phyloP scores from a whole-genome alignment of 2,113 vertebrate genomes.

The Electrona antarctica region DNA sequence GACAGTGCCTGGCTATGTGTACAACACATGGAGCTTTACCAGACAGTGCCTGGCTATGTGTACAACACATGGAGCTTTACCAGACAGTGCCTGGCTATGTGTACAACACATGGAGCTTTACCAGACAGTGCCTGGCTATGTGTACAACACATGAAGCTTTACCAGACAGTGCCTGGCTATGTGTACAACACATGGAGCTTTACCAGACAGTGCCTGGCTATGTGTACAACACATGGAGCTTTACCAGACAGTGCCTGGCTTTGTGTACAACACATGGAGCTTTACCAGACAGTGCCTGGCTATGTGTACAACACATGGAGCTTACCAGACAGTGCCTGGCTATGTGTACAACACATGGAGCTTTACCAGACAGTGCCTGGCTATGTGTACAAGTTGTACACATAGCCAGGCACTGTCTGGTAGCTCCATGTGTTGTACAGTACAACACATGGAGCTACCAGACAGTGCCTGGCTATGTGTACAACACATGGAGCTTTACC shows the following conservation, averaged over 20 bases:
- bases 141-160: conserved; percentile 62
- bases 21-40: conserved; percentile 58
- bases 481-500: conserved; percentile 58
- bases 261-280: conserved; percentile 63
- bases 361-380: conserved; percentile 52
- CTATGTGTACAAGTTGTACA: conserved; percentile 60
- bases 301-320: conserved; percentile 61
- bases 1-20: conserved; percentile 55
- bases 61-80: conserved; percentile 61
- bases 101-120: conserved; percentile 61
- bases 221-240: conserved; percentile 64
- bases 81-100: conserved; percentile 52
- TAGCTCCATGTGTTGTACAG: no score
- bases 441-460: no score
- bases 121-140: conserved; percentile 48
- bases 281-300: conserved; percentile 49
- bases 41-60: conserved; percentile 53
- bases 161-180: conserved; percentile 46
- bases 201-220: conserved; percentile 43
- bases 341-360: conserved; percentile 61
- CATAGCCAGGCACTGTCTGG: no score
- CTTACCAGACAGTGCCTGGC: conserved; percentile 49
- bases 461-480: conserved; percentile 64
- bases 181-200: conserved; percentile 64
- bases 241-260: conserved; percentile 45